Percentiles rank a stretch among this genome's conserved stretches.
Conservation (phyloP, 2,113 vertebrate species). For the Aix galericulata region DNA sequence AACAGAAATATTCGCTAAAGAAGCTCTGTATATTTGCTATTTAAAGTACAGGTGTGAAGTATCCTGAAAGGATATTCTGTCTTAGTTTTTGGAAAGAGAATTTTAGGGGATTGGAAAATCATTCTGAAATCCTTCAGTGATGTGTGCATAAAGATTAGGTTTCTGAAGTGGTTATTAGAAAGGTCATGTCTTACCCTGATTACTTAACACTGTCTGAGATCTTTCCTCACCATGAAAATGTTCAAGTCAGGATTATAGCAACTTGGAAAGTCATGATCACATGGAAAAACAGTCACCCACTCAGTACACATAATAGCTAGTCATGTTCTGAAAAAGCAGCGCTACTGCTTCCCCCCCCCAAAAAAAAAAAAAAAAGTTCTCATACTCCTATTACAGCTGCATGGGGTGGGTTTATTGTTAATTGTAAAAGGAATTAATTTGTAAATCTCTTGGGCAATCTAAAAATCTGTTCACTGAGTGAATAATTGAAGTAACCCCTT, state of each 20-base stretch:
- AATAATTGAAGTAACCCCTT: constrained; percentile 9
- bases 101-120: background rate
- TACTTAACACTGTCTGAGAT: constrained; percentile 33
- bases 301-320: constrained; percentile 59
- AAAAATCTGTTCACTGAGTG: constrained; percentile 13
- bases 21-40: background rate
- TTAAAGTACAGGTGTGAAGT: background rate
- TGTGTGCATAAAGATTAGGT: constrained; percentile 23
- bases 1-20: background rate
- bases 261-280: constrained; percentile 64
- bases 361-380: background rate
- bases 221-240: background rate
- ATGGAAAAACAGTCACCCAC: constrained; percentile 62
- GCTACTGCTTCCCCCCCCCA: background rate
- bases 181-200: constrained; percentile 1
- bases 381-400: background rate
- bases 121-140: background rate
- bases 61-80: background rate
- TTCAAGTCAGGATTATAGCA: constrained; percentile 42
- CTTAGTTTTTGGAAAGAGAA: background rate
- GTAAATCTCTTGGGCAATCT: background rate
- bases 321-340: constrained; percentile 29
- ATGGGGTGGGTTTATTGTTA: background rate
- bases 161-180: constrained; percentile 31
- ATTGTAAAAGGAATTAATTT: constrained; percentile 6